Evolutionary conservation across 2,113 vertebrate species (phyloP).

Genomic region (Tachuris rubrigastra): DNA sequence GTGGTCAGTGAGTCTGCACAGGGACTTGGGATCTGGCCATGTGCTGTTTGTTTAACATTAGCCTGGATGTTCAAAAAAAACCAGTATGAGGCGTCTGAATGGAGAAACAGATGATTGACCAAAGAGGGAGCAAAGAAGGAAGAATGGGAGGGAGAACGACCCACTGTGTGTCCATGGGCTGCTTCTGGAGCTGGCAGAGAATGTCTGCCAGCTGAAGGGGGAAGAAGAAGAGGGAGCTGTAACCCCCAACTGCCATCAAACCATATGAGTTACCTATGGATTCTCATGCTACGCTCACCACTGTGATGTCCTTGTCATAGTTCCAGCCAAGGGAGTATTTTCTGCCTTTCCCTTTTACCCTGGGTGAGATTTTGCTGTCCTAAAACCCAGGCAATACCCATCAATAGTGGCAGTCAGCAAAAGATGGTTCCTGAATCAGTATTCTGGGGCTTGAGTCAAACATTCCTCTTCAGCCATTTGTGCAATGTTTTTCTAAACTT

Average conservation of each 20-base stretch:
- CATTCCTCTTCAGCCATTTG: not conserved
- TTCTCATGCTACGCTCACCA: not conserved
- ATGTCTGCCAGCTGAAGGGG: not conserved
- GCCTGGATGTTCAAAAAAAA: not conserved
- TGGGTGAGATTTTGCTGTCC: not conserved
- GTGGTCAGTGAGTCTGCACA: not conserved
- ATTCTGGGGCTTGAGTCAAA: not conserved
- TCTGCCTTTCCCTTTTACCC: not conserved
- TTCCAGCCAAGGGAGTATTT: not conserved
- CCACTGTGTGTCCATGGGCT: accelerated
- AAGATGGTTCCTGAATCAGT: not conserved
- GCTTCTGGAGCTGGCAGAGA: not conserved
- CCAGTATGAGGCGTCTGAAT: not conserved
- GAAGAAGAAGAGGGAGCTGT: not conserved
- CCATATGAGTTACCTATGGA: not conserved
- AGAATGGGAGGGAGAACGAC: accelerated
- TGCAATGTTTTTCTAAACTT: not conserved
- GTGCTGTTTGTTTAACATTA: not conserved
- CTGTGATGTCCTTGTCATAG: not conserved
- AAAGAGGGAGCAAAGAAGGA: not conserved
- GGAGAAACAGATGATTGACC: not conserved
- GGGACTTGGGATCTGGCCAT: not conserved
- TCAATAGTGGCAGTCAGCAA: not conserved
- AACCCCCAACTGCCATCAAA: not conserved
- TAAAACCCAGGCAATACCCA: not conserved